A percentile compares a stretch with the other conserved stretches of the same genome.
phyloP scores from a whole-genome alignment of 2,888 invertebrate genomes.

The Tiliacea citrago region DNA sequence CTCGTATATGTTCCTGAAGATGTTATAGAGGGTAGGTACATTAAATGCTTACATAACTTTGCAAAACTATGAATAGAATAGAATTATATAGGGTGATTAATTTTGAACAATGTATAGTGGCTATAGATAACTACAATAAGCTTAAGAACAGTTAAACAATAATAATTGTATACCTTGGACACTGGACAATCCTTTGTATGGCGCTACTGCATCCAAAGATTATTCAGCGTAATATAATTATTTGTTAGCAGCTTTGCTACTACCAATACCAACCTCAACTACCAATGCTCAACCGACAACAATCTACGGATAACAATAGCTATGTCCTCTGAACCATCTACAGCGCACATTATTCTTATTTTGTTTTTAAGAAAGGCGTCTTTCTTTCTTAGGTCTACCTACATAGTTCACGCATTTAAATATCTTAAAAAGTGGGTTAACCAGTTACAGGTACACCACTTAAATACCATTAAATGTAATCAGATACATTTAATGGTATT shows the following conservation, averaged over 20 bases:
- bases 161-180: too few relatives aligned
- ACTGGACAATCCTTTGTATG: neutral
- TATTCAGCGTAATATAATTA: neutral
- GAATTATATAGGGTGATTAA: neutral
- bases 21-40: slow-evolving; percentile 77
- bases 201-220: neutral
- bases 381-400: neutral
- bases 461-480: too few relatives aligned
- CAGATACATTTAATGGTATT: too few relatives aligned
- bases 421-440: neutral
- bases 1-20: slow-evolving; percentile 78
- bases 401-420: neutral
- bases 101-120: neutral
- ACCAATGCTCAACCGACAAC: neutral
- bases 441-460: too few relatives aligned
- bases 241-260: neutral
- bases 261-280: too few relatives aligned
- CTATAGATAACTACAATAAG: too few relatives aligned
- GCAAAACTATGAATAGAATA: neutral
- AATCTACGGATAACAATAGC: neutral
- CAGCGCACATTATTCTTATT: neutral
- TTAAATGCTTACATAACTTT: neutral
- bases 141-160: neutral
- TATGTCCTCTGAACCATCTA: neutral
- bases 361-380: neutral